Evolutionary conservation across 2,888 invertebrate species (phyloP).

Genomic region (Phragmatobia fuliginosa): DNA sequence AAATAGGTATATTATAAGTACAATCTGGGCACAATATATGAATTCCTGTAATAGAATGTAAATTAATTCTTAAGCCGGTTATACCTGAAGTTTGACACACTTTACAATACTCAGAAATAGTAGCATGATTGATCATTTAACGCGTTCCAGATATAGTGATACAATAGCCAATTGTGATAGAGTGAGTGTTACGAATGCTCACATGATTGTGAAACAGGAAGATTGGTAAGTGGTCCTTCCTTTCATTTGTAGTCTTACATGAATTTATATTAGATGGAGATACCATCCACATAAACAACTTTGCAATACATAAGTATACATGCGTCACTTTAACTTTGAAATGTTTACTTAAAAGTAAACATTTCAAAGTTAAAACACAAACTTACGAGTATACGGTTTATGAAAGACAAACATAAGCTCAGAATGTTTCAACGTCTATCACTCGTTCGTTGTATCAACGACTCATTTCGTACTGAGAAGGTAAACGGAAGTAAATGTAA

Average conservation of each 20-base stretch:
- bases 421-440: conserved; percentile 36
- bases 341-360: conserved; percentile 44
- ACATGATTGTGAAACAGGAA: neutral
- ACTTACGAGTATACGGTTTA: conserved; percentile 23
- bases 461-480: conserved; percentile 38
- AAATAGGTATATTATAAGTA: too few relatives aligned
- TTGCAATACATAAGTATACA: neutral
- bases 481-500: conserved; percentile 51
- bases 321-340: conserved; percentile 11
- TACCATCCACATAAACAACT: neutral
- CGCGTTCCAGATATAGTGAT: neutral
- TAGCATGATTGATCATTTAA: conserved; percentile 26
- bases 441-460: conserved; percentile 44
- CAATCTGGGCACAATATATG: too few relatives aligned
- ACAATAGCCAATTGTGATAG: conserved; percentile 2
- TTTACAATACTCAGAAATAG: neutral
- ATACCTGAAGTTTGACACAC: neutral
- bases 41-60: neutral
- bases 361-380: too few relatives aligned
- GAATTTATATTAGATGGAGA: neutral
- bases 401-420: conserved; percentile 40
- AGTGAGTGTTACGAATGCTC: conserved; percentile 8
- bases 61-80: neutral
- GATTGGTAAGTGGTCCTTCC: neutral
- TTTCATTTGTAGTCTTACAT: neutral